A percentile compares a stretch with the other conserved stretches of the same genome.
Evolutionary conservation across 2,113 vertebrate genomes (phyloP).

Genomic region (Holacanthus passer): DNA sequence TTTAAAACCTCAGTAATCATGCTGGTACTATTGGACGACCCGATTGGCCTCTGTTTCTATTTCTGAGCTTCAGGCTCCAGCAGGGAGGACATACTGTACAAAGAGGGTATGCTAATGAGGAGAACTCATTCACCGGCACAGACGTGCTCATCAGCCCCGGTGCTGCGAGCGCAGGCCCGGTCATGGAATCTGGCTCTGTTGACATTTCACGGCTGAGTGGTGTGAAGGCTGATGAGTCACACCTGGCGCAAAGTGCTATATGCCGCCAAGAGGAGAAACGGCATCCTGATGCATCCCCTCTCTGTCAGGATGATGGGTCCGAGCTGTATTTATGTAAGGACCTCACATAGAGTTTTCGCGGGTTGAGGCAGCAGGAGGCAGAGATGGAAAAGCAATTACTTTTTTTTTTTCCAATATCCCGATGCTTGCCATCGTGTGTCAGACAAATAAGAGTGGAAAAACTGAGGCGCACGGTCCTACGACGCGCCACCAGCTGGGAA

Average conservation of each 20-base stretch:
- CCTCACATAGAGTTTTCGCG: constrained; percentile 16
- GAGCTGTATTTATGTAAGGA: constrained; percentile 50
- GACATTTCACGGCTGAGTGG: constrained; percentile 77
- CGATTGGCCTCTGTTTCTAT: not conserved
- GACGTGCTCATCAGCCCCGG: constrained; percentile 17
- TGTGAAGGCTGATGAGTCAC: constrained; percentile 74
- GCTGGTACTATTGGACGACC: not conserved
- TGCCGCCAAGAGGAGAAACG: constrained; percentile 16
- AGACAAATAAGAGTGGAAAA: constrained; percentile 46
- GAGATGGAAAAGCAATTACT: constrained; percentile 65
- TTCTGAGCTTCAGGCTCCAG: not conserved
- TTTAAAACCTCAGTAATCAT: not conserved
- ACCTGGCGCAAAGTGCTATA: constrained; percentile 58
- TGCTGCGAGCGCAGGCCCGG: constrained; percentile 17
- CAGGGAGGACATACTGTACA: constrained; percentile 19
- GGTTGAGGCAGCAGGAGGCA: constrained; percentile 20
- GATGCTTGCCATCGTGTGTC: constrained; percentile 44
- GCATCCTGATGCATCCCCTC: constrained; percentile 44
- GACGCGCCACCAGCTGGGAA: constrained; percentile 39
- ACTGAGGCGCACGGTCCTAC: constrained; percentile 25
- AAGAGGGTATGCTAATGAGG: constrained; percentile 46
- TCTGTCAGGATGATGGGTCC: constrained; percentile 44
- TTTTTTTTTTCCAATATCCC: constrained; percentile 44
- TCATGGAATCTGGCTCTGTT: constrained; percentile 56
- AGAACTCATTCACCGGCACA: constrained; percentile 7